Percentiles rank a stretch among this genome's conserved stretches.
Conservation (phyloP, 1,140 invertebrate genomes). For the Drosophila ficusphila region DNA sequence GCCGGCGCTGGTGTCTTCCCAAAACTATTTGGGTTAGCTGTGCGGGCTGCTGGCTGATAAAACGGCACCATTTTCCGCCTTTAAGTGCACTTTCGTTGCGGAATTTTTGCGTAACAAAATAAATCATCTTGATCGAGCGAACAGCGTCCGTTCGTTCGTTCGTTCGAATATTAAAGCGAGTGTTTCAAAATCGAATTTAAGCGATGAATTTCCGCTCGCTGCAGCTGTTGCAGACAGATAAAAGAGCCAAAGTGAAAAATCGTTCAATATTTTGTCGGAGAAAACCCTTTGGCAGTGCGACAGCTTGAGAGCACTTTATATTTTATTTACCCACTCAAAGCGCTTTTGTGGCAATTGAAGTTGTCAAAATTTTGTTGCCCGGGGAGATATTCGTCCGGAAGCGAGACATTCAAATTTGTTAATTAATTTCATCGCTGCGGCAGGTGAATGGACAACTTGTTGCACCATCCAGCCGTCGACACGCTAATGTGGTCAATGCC, state of each 20-base stretch:
- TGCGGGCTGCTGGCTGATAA: slow-evolving; percentile 52
- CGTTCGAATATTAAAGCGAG: slow-evolving; percentile 59
- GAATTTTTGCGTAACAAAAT: slow-evolving; percentile 42
- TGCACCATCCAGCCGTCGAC: slow-evolving; percentile 59
- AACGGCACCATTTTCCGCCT: slow-evolving; percentile 21
- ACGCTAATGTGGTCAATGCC: slow-evolving; percentile 79
- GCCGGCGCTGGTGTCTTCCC: slow-evolving; percentile 7
- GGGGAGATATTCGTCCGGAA: background rate
- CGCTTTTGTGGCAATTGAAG: slow-evolving; percentile 16
- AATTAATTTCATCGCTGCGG: slow-evolving; percentile 9
- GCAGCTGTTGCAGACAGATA: slow-evolving; percentile 20
- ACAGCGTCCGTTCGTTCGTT: slow-evolving; percentile 38
- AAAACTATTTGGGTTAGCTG: slow-evolving; percentile 58
- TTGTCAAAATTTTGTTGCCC: slow-evolving; percentile 14
- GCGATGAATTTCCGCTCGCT: slow-evolving; percentile 4
- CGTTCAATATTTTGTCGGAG: slow-evolving; percentile 22
- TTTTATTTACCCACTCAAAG: slow-evolving; percentile 4
- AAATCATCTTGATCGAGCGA: slow-evolving; percentile 77
- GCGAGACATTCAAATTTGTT: slow-evolving; percentile 34
- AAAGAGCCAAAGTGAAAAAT: slow-evolving; percentile 43
- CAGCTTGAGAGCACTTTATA: slow-evolving; percentile 13
- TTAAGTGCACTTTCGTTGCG: slow-evolving; percentile 43
- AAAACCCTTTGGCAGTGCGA: slow-evolving; percentile 12
- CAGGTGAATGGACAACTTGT: slow-evolving; percentile 59
- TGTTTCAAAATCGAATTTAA: slow-evolving; percentile 45